Evolutionary conservation across 1,140 invertebrate genomes (phyloP).

Genomic region (Drosophila parabipectinata): DNA sequence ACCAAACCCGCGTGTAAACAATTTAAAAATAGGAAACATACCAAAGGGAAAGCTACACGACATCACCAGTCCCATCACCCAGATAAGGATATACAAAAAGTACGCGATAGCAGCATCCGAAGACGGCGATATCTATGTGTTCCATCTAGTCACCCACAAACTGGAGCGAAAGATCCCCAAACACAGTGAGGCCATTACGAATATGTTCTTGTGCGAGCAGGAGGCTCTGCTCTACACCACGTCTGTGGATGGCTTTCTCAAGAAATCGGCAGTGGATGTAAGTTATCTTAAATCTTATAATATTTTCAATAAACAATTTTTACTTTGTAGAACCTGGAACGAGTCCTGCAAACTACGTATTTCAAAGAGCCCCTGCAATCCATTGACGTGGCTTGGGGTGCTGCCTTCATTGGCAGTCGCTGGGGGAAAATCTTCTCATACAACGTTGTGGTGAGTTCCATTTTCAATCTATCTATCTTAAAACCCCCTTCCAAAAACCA

Average conservation of each 20-base stretch:
- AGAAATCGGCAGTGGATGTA: constrained; percentile 73
- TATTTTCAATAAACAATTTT: neutral
- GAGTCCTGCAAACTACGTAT: constrained; percentile 67
- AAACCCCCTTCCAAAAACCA: neutral
- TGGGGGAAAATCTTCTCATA: constrained; percentile 76
- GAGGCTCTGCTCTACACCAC: constrained; percentile 67
- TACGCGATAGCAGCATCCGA: constrained; percentile 84
- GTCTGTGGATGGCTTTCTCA: constrained; percentile 76
- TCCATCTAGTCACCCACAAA: constrained; percentile 83
- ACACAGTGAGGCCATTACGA: constrained; percentile 78
- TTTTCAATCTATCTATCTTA: neutral
- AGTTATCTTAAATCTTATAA: neutral
- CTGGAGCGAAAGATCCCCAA: constrained; percentile 84
- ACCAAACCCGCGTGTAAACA: neutral
- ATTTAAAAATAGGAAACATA: constrained; percentile 22
- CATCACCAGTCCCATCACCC: constrained; percentile 64
- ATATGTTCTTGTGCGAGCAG: constrained; percentile 64
- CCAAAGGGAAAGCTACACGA: constrained; percentile 50
- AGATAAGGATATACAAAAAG: constrained; percentile 60
- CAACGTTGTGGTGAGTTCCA: constrained; percentile 65
- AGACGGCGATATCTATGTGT: constrained; percentile 86
- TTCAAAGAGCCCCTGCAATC: constrained; percentile 77
- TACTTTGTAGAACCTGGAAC: constrained; percentile 61
- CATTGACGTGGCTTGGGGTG: constrained; percentile 71
- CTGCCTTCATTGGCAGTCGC: constrained; percentile 74